Evolutionary conservation across 64 coral and sea anemone species (phyloP).

Genomic region (Montipora foliosa): DNA sequence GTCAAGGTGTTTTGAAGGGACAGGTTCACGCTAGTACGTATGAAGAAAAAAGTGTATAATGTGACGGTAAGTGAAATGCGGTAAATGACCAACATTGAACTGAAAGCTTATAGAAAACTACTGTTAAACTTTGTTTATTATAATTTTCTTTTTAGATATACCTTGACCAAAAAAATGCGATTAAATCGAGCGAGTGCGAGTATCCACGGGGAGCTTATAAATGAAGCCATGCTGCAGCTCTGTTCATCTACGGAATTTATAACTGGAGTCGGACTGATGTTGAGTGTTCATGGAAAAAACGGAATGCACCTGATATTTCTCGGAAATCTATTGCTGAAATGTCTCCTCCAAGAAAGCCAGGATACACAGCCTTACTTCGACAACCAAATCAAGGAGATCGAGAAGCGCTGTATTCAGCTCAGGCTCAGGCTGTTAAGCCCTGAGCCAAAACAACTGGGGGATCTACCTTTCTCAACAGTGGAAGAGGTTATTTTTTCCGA

Average conservation of each 20-base stretch:
- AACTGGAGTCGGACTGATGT: constrained; percentile 31
- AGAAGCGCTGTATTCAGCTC: constrained; percentile 10
- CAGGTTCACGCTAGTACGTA: no score
- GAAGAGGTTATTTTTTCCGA: no score
- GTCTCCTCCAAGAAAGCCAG: neutral
- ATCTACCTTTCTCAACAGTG: constrained; percentile 36
- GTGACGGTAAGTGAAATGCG: no score
- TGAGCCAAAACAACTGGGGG: neutral
- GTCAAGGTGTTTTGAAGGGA: no score
- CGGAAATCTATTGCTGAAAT: neutral
- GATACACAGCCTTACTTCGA: constrained; percentile 13
- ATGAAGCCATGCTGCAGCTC: no score
- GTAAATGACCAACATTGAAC: no score
- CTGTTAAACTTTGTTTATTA: constrained; percentile 12
- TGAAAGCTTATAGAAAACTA: constrained; percentile 2
- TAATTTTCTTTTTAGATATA: neutral
- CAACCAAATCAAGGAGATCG: neutral
- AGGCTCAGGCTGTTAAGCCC: constrained; percentile 20
- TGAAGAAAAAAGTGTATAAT: no score
- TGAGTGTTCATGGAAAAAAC: constrained; percentile 8
- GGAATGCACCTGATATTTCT: neutral
- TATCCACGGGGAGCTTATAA: constrained; percentile 25
- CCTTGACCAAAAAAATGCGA: constrained; percentile 20
- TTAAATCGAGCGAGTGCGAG: constrained; percentile 41
- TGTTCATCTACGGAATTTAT: constrained; percentile 23